Evolutionary conservation across 2,888 invertebrate species (phyloP), one percentile per base, ranked within the genome.

Genomic region (Drosophila stalkeri): DNA sequence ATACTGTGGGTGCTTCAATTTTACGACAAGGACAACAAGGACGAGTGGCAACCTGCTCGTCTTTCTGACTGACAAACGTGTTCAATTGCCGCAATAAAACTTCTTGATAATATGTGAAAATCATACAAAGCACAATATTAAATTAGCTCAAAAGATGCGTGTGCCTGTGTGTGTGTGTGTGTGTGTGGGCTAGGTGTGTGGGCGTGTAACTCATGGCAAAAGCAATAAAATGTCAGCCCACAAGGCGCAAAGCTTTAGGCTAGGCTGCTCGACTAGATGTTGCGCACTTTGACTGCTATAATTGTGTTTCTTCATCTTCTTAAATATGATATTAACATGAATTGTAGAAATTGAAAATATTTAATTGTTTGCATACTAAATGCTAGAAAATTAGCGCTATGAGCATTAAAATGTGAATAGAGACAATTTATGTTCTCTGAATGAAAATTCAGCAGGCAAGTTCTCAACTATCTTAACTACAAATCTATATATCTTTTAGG

Each of bases 41-140:
- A 67, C 67, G 37, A 37, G 52, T 65, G 62, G 47, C 72, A 72
- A 72, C 47, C 63, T 64, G 60, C 39, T 46, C 52, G 63, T 43
- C 59, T 47, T 65, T 43, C 49, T 59, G 41, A 63, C 62, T 77
- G 80, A 79, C 81, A 86, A 82, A 85, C 86, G 87, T 89, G 87
- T 89, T 89, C 86, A 83, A 87, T 87, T 87, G 89, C 85, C 77
- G 89, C 87, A 85, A 87, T 89, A 87, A 87, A 87, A 87, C 81
- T 89, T 84, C 85, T 81, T 78, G 87, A 87, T 87, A 87, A 87
- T 89, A 87, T 87, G 86, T 89, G 86, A 87, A 87, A 87, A 87
- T 87, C 86, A 87, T 87, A 89, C 86, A 87, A 87, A 87, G 86
- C 89, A 89, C 89, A 87, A 87, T 87, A 87, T 87, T 87, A 87